Percentiles rank a stretch among this genome's conserved stretches.
These are phyloP conservation scores for Cyclophora albipunctata DNA, from an alignment of 2,888 invertebrate genomes.

Conservation along the genomic window DNA sequence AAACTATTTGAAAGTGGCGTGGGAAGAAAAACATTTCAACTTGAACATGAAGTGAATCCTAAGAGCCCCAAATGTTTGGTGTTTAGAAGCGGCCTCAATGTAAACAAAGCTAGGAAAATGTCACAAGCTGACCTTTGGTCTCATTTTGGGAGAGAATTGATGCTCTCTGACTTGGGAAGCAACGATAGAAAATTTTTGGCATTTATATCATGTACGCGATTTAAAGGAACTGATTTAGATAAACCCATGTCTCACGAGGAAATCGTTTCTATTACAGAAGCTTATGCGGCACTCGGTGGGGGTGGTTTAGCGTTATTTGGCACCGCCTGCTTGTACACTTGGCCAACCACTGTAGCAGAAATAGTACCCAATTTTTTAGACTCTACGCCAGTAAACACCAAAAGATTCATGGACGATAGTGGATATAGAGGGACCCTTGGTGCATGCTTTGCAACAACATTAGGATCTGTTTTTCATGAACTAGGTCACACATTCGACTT, in stretches of 20 bases:
- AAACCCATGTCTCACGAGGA: constrained; percentile 81
- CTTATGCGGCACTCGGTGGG: constrained; percentile 92
- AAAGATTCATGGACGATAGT: constrained; percentile 90
- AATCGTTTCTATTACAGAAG: constrained; percentile 81
- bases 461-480: constrained; percentile 95
- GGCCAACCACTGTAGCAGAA: constrained; percentile 84
- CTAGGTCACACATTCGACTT: constrained; percentile 95
- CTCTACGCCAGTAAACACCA: constrained; percentile 79
- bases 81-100: constrained; percentile 82
- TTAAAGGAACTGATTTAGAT: constrained; percentile 77
- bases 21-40: constrained; percentile 86
- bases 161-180: constrained; percentile 79
- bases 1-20: constrained; percentile 87
- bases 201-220: constrained; percentile 91
- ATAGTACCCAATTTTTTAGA: constrained; percentile 74
- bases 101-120: constrained; percentile 82
- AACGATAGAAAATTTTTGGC: constrained; percentile 89
- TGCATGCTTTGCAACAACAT: constrained; percentile 91
- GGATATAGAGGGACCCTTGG: constrained; percentile 91
- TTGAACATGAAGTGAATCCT: constrained; percentile 79
- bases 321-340: constrained; percentile 91
- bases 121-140: constrained; percentile 89
- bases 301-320: constrained; percentile 95
- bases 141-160: constrained; percentile 87
- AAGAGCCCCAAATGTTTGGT: constrained; percentile 79